Base-by-base conservation (phyloP, 2,797 vertebrate genomes). In the Urocyon cinereoargenteus region DNA sequence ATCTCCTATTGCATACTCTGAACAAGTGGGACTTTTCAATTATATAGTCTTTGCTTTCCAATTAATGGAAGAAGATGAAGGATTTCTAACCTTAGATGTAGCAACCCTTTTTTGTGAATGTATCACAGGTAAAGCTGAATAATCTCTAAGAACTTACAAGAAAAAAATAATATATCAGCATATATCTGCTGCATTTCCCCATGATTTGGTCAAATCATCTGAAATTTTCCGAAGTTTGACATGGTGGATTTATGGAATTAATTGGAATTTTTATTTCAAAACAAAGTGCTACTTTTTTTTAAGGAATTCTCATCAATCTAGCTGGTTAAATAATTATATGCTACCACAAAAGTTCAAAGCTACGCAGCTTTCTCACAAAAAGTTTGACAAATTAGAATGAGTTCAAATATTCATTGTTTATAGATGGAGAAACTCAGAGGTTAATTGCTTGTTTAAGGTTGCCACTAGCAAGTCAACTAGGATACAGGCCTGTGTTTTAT, bases 221-320 rank as follows among this genome's bases (percentile, higher is more conserved):
- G 12, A 75, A 77, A 75, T 94, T 73, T 89, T 85, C 22, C 31
- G 64, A 77, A 92, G 13, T 61, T 70, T 2, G 14, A 59, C 26
- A 95, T 81, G 9, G 31, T 16, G 73, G 22, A 79, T 22, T 36
- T 61, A 94, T 9, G 5, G 28, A 84, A 61, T 73, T 49, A 49
- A 28, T 66, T 94, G 2, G 6, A 84, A 84, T 64, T 45, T 92
- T 70, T 93, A 88, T 51, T 77, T 94, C 5, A 88, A 90, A 68
- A 68, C 3, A 68, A 40, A 61, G 6, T 90, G 6, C 11, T 64
- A 68, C 8, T 64, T 57, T 14, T 64, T 57, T 49, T 92, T 31
- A 66, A 85, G 24, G 0, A 55, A 61, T 49, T 64, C 49, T 49
- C 14, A 59, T 73, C 61, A 86, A 53, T 24, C 0, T 57, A 73